Evolutionary conservation across 53 echinoderm and acorn worm species (phyloP).

Genomic region (Actinopyga echinites): DNA sequence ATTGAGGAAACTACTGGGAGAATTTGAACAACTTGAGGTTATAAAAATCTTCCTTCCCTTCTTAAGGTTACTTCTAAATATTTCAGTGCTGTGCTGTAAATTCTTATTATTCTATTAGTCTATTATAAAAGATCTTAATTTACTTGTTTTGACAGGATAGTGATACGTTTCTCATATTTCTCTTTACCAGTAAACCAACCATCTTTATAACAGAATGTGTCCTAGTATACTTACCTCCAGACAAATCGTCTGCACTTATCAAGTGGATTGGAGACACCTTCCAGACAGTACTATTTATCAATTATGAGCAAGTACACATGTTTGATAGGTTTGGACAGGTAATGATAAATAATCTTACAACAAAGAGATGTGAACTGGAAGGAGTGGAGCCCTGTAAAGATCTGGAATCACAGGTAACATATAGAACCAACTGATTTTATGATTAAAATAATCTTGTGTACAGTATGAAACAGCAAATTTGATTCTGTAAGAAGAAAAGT

Average conservation of each 20-base stretch:
- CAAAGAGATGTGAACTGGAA: constrained; percentile 71
- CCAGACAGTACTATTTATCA: constrained; percentile 65
- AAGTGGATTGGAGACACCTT: constrained; percentile 68
- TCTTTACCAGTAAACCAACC: constrained; percentile 78
- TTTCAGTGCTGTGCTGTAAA: too few species aligned
- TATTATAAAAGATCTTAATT: too few species aligned
- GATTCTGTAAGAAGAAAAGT: too few species aligned
- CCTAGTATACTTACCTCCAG: constrained; percentile 77
- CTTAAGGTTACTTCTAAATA: too few species aligned
- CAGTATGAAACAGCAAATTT: too few species aligned
- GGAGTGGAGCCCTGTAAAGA: constrained; percentile 80
- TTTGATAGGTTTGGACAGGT: constrained; percentile 88
- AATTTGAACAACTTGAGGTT: too few species aligned
- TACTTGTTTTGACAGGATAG: background rate
- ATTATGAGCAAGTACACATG: constrained; percentile 97
- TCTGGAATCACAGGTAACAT: constrained; percentile 77
- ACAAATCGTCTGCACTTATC: constrained; percentile 68
- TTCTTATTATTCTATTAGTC: too few species aligned
- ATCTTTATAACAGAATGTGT: constrained; percentile 95
- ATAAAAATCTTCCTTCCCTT: too few species aligned
- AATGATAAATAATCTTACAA: constrained; percentile 81
- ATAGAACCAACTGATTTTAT: too few species aligned
- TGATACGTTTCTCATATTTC: background rate
- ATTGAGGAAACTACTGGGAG: too few species aligned
- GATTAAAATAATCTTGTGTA: background rate